phyloP scores from a whole-genome alignment of 1,140 invertebrate genomes.

The Drosophila arizonae region DNA sequence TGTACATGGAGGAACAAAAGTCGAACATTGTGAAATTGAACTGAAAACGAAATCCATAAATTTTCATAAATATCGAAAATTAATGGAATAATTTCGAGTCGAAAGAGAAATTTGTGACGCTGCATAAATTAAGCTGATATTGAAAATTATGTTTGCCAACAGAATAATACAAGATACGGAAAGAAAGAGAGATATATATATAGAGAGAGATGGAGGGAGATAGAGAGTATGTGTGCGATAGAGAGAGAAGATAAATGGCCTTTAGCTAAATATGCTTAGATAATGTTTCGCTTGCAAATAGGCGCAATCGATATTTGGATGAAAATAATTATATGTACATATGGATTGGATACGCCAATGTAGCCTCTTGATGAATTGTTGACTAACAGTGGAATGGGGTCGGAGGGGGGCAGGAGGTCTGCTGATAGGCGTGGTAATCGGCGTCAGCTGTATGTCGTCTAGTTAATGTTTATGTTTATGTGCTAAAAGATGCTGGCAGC shows the following conservation, averaged over 20 bases:
- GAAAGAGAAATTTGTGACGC: slow-evolving; percentile 25
- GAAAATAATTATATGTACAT: slow-evolving; percentile 69
- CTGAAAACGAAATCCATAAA: slow-evolving; percentile 4
- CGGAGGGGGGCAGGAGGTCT: too few relatives aligned
- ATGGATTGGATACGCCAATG: slow-evolving; percentile 42
- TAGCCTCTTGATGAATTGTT: slow-evolving; percentile 63
- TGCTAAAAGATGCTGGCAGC: slow-evolving; percentile 60
- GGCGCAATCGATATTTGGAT: slow-evolving; percentile 52
- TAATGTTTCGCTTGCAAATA: slow-evolving; percentile 13
- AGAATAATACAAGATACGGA: not conserved
- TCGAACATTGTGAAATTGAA: not conserved
- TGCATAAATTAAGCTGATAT: slow-evolving; percentile 47
- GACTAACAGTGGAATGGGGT: not conserved
- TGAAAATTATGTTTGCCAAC: slow-evolving; percentile 37
- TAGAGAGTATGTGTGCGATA: not conserved
- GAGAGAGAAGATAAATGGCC: slow-evolving; percentile 13
- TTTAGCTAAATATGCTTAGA: not conserved
- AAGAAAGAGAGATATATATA: not conserved
- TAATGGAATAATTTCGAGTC: slow-evolving; percentile 30
- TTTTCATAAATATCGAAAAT: slow-evolving; percentile 19
- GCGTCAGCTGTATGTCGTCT: slow-evolving; percentile 12
- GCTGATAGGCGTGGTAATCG: not conserved
- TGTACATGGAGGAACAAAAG: too few relatives aligned
- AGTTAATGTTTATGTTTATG: slow-evolving; percentile 57
- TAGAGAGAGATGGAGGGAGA: not conserved